Base-by-base conservation (phyloP, 1,140 invertebrate species). In the Megathymus violae region DNA sequence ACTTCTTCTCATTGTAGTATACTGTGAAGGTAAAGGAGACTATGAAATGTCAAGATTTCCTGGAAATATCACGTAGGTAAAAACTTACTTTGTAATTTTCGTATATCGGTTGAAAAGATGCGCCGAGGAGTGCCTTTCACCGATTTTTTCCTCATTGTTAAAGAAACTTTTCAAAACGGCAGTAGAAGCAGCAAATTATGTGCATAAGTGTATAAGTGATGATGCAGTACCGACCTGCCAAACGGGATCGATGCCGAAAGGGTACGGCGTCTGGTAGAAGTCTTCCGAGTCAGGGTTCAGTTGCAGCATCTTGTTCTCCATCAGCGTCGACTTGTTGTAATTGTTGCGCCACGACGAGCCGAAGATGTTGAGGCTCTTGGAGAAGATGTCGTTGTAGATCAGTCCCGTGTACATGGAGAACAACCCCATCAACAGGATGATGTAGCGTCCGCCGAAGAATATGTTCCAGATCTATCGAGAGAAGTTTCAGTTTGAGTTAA, bases 381-480 rank as follows among this genome's bases (percentile, higher is more conserved):
- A 98, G 91, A 99, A 99, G 4, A 98, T 93, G 86, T 99, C 99
- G 90, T 99, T 99, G 92, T 99, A 99, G 62, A 99, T 97, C 0
- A 99, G 81, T 0, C 99, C 99, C 10, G 98, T 98, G 92, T 99
- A 99, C 92, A 99, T 98, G 0, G 98, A 99, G 89, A 99, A 99
- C 4, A 96, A 69, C 1, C 99, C 99, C 99, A 99, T 99, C 13
- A 99, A 91, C 4, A 99, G 93, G 36, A 99, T 98, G 44, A 99
- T 98, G 91, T 99, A 99, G 6, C 99, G 95, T 3, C 99, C 99
- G 51, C 96, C 96, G 89, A 99, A 99, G 93, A 99, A 99, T 62
- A 98, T 99, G 80, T 96, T 98, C 96, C 97, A 99, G 70, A 98
- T 98, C 96, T 97, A 85, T n/a, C n/a, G n/a, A n/a, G n/a, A n/a